phyloP scores from a whole-genome alignment of 2,113 vertebrate genomes.

The Fregetta grallaria region DNA sequence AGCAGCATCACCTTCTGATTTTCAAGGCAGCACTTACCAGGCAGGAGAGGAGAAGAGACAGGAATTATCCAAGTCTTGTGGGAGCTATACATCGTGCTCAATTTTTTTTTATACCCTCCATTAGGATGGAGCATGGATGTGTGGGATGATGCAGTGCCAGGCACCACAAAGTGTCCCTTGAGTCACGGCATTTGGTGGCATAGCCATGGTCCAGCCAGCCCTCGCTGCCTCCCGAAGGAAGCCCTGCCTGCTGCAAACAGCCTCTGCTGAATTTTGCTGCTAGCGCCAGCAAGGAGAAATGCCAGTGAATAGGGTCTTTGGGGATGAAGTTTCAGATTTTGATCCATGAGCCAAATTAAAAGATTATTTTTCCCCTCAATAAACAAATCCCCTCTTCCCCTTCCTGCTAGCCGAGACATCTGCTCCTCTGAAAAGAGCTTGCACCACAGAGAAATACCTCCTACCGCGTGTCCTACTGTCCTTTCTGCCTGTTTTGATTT shows the following conservation, averaged over 20 bases:
- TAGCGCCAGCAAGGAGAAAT: background rate
- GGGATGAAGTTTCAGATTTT: background rate
- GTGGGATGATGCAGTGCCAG: background rate
- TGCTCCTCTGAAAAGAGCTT: background rate
- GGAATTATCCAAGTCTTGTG: background rate
- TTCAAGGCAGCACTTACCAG: background rate
- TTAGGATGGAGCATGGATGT: background rate
- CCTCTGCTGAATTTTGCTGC: background rate
- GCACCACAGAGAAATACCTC: background rate
- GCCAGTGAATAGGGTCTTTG: rapidly evolving
- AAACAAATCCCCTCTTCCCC: background rate
- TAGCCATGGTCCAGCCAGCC: background rate
- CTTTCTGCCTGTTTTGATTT: background rate
- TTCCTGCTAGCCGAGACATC: background rate
- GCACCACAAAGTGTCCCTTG: background rate
- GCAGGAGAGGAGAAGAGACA: background rate
- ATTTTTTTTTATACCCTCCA: background rate
- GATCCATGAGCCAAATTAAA: background rate
- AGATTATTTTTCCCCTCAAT: constrained; percentile 4
- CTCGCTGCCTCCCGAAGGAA: rapidly evolving
- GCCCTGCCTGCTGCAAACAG: background rate
- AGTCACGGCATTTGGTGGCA: background rate
- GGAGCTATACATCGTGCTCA: background rate
- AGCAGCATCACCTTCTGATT: background rate
- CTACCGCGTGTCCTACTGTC: background rate